phyloP scores from a whole-genome alignment of 1,140 invertebrate genomes.

The Anagrus nilaparvatae region DNA sequence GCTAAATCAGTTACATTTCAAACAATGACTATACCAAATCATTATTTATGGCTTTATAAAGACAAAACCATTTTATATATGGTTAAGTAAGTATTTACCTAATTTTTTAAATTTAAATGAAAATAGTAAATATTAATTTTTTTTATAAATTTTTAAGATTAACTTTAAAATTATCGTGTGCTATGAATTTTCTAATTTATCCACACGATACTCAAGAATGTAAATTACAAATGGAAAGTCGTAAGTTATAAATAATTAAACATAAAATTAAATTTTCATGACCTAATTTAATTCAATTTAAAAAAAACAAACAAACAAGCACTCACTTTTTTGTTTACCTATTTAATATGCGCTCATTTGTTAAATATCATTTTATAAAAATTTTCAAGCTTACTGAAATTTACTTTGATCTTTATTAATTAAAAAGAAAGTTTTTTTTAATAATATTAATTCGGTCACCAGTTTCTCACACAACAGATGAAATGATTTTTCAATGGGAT shows the following conservation, averaged over 20 bases:
- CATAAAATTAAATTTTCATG: too few relatives aligned
- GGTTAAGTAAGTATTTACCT: conserved; percentile 59
- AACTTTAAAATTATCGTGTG: conserved; percentile 73
- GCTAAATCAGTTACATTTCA: conserved; percentile 87
- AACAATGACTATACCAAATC: conserved; percentile 88
- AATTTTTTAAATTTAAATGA: too few relatives aligned
- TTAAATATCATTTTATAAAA: too few relatives aligned
- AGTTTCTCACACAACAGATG: conserved; percentile 86
- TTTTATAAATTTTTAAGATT: conserved; percentile 42
- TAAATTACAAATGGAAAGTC: conserved; percentile 82
- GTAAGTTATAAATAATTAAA: conserved; percentile 62
- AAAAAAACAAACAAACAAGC: too few relatives aligned
- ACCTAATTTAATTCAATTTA: too few relatives aligned
- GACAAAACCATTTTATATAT: conserved; percentile 81
- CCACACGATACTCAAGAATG: conserved; percentile 87
- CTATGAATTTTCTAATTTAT: conserved; percentile 87
- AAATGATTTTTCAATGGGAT: conserved; percentile 85
- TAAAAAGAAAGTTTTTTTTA: too few relatives aligned
- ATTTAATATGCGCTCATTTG: too few relatives aligned
- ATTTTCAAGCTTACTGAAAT: too few relatives aligned
- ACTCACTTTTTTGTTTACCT: too few relatives aligned
- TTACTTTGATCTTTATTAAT: too few relatives aligned
- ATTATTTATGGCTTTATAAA: conserved; percentile 81
- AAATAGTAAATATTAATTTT: too few relatives aligned
- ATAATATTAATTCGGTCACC: conserved; percentile 30